A percentile compares a stretch with the other conserved stretches of the same genome.
These are phyloP conservation scores for Aethina tumida DNA, from an alignment of 1,140 invertebrate genomes.

Conservation along the genomic window DNA sequence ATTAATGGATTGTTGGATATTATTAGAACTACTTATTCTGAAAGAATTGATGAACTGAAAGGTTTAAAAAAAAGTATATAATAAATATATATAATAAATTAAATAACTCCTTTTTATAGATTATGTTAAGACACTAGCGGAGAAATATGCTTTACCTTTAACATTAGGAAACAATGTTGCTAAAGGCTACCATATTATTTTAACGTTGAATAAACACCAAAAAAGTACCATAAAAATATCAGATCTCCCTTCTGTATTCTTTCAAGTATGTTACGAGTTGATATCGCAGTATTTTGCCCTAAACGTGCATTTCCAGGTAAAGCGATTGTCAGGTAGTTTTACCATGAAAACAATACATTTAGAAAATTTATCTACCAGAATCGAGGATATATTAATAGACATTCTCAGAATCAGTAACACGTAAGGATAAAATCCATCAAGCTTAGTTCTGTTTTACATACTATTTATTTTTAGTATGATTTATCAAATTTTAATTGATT, in stretches of 20 bases:
- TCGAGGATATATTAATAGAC: constrained; percentile 63
- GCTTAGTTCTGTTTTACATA: constrained; percentile 3
- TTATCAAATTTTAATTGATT: constrained; percentile 44
- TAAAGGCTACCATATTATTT: constrained; percentile 68
- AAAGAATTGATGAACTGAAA: constrained; percentile 67
- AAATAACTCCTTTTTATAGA: constrained; percentile 19
- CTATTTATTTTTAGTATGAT: constrained; percentile 46
- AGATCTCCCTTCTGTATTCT: constrained; percentile 54
- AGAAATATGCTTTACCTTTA: constrained; percentile 54
- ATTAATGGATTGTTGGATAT: constrained; percentile 68
- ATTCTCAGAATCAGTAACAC: constrained; percentile 71
- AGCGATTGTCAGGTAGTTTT: constrained; percentile 21
- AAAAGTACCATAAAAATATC: constrained; percentile 41
- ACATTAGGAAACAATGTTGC: constrained; percentile 52
- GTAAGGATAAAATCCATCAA: constrained; percentile 41
- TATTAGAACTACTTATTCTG: constrained; percentile 64
- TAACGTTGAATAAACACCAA: constrained; percentile 40
- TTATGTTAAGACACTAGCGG: constrained; percentile 50
- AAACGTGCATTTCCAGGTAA: constrained; percentile 19
- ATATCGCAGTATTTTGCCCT: no score
- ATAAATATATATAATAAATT: constrained; percentile 3
- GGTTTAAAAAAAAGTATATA: constrained; percentile 33
- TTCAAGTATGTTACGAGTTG: constrained; percentile 42
- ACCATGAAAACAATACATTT: constrained; percentile 73
- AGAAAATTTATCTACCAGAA: constrained; percentile 55